Evolutionary conservation across 1,140 invertebrate species (phyloP).

Genomic region (Oncopodura yosiiana): DNA sequence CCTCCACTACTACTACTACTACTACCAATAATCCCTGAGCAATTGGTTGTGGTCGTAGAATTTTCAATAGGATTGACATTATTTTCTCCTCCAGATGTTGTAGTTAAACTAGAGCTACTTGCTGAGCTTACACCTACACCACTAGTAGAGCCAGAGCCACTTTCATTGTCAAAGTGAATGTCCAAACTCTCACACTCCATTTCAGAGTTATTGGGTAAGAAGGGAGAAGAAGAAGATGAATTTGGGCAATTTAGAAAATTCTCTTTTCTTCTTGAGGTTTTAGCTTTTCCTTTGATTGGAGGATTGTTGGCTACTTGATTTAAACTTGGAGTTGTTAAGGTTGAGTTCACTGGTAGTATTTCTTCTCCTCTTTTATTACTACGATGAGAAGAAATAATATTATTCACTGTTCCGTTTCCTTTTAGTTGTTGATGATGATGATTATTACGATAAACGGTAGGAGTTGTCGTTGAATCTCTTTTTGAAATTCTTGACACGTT

Average conservation of each 20-base stretch:
- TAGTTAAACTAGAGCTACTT: background rate
- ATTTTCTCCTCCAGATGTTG: background rate
- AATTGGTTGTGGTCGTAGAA: background rate
- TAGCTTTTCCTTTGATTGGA: background rate
- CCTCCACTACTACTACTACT: constrained; percentile 4
- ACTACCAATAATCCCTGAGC: background rate
- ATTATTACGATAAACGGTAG: background rate
- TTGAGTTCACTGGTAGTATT: too few species aligned
- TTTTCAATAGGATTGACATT: background rate
- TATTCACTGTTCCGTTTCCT: background rate
- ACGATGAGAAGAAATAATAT: background rate
- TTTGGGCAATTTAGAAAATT: constrained; percentile 20
- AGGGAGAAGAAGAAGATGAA: constrained; percentile 13
- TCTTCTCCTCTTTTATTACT: background rate
- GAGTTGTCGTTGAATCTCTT: too few species aligned
- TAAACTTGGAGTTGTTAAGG: background rate
- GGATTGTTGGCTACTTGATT: background rate
- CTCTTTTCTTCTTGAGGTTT: constrained; percentile 6
- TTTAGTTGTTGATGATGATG: background rate
- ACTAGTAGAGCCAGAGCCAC: constrained; percentile 25
- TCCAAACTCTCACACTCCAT: constrained; percentile 29
- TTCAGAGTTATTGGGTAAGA: constrained; percentile 3
- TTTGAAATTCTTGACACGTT: too few species aligned
- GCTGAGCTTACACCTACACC: constrained; percentile 8
- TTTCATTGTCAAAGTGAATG: constrained; percentile 33